phyloP scores from a whole-genome alignment of 1,140 invertebrate species.

The Nomia melanderi region DNA sequence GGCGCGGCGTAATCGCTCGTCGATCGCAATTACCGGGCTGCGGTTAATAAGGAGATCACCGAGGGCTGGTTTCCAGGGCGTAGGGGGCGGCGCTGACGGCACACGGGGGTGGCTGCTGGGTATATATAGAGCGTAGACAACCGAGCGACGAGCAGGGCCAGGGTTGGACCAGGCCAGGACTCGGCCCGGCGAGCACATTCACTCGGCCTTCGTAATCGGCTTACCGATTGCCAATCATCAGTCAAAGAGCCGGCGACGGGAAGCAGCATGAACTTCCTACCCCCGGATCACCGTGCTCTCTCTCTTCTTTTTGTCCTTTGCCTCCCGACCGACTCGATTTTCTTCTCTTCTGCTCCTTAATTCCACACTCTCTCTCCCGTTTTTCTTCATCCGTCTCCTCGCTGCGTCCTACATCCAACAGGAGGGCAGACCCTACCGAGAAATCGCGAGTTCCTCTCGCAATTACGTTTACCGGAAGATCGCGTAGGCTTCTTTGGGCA shows the following conservation, averaged over 20 bases:
- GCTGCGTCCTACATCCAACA: too few relatives aligned
- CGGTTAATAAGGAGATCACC: conserved; percentile 70
- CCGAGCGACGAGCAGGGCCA: conserved; percentile 23
- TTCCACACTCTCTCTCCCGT: not conserved
- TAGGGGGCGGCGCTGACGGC: conserved; percentile 30
- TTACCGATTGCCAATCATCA: conserved; percentile 73
- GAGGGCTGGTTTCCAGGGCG: conserved; percentile 61
- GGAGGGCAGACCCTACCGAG: not conserved
- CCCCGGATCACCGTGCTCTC: conserved; percentile 37
- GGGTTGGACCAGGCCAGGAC: conserved; percentile 61
- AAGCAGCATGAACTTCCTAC: conserved; percentile 53
- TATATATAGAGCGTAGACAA: conserved; percentile 40
- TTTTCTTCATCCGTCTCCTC: not conserved
- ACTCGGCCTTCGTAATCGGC: conserved; percentile 68
- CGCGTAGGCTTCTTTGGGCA: not conserved
- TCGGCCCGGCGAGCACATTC: conserved; percentile 64
- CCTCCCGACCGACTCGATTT: not conserved
- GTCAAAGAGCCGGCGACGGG: conserved; percentile 61
- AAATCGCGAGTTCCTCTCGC: not conserved
- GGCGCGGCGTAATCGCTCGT: conserved; percentile 65
- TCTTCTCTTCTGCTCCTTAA: conserved; percentile 22
- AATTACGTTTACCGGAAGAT: too few relatives aligned
- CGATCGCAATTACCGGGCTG: conserved; percentile 68
- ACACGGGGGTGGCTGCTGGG: conserved; percentile 42
- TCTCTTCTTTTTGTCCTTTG: conserved; percentile 15